Evolutionary conservation across 1,140 invertebrate genomes (phyloP), one percentile per base, ranked within the genome.

Genomic region (Camponotus pennsylvanicus): DNA sequence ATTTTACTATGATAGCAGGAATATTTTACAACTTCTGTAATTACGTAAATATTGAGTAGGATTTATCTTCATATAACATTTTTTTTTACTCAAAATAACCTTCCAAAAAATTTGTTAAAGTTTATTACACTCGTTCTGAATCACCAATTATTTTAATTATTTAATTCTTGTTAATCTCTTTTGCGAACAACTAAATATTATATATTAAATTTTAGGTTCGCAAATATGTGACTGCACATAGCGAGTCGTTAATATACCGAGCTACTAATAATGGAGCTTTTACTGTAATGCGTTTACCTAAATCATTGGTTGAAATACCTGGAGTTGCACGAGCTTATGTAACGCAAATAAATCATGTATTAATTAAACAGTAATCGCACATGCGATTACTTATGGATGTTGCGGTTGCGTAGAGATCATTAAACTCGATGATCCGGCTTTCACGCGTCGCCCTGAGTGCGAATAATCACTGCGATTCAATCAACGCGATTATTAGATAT

Each of bases 401-500:
- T 67, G 61, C 63, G 63, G 45, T n/a, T 42, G 45, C n/a, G 45
- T 4, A 42, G 76, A 67, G 61, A 79, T 55, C 34, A 67, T 67
- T 79, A 66, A 79, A 79, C 42, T 40, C n/a, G 45, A 79, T 67
- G 45, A 67, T 13, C 45, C 76, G 70, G 40, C 32, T 84, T 76
- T 78, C 63, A 85, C 49, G 32, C 40, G 40, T 18, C 32, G 21
- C 27, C 42, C 40, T 64, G 45, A 63, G 73, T 78, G 63, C 82
- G 52, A 76, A 27, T 57, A 67, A 85, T 59, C 40, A 79, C 40
- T 67, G 55, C 34, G 9, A 66, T 64, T 64, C 63, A 45, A 67
- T 78, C 75, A 67, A 15, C 11, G 61, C 32, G 49, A 15, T 49
- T 85, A 52, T 61, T 85, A 37, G 59, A 85, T 75, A 85, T 85